These are phyloP conservation scores for Chunga burmeisteri DNA, from an alignment of 2,113 vertebrate species.

Conservation along the genomic window DNA sequence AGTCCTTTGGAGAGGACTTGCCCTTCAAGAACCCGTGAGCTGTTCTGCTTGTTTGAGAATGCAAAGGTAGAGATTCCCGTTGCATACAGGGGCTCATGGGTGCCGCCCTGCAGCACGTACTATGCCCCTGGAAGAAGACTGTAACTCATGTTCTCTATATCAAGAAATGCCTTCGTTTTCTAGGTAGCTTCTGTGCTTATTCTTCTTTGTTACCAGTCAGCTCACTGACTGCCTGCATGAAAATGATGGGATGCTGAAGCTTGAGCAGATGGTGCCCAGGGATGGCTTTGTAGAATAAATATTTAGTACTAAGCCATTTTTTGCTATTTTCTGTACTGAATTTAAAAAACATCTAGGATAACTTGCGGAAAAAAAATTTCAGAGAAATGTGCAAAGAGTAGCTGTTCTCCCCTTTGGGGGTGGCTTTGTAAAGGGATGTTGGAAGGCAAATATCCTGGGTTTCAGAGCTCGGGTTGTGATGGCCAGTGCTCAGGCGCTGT, in stretches of 20 bases:
- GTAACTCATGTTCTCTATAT: neutral
- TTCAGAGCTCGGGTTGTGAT: neutral
- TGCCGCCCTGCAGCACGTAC: neutral
- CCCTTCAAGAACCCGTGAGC: neutral
- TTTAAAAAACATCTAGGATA: neutral
- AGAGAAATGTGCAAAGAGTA: neutral
- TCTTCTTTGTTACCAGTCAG: neutral
- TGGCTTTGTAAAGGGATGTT: neutral
- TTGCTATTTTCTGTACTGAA: conserved; percentile 6
- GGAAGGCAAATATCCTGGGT: neutral
- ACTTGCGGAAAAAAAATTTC: neutral
- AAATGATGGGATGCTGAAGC: neutral
- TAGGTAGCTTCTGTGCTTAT: neutral
- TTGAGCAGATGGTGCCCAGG: conserved; percentile 41
- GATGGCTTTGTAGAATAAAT: conserved; percentile 42
- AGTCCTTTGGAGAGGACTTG: neutral
- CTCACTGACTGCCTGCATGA: neutral
- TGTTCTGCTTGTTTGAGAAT: neutral
- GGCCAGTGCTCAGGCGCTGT: neutral
- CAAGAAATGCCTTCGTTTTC: neutral
- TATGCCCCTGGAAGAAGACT: neutral
- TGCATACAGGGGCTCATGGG: rapidly evolving
- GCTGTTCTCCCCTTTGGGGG: neutral
- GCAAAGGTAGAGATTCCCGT: neutral
- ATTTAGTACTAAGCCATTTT: conserved; percentile 21